Base-by-base conservation (phyloP, 1,140 invertebrate species). In the Drosophila miranda region DNA sequence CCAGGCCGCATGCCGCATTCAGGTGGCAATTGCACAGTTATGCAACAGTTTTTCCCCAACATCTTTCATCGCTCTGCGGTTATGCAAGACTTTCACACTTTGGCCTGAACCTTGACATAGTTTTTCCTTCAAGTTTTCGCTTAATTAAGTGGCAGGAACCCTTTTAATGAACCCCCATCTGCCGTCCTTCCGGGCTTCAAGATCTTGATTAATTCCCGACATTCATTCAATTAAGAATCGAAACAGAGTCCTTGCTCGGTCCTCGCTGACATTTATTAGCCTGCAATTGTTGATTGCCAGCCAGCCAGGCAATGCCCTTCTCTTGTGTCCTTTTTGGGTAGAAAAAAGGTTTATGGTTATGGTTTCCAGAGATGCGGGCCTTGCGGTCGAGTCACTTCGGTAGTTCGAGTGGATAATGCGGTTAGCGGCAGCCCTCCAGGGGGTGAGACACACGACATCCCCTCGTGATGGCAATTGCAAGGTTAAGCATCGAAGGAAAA, bases 201-300 rank as follows among this genome's bases (percentile, higher is more conserved):
- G 49, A 79, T 80, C 72, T 45, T 59, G 81, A 83, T 84, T 79
- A 63, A 42, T 56, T 42, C 45, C 28, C 16, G 72, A 77, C 34
- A 38, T 67, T 59, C 63, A 69, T 79, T 86, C 54, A 87, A 84
- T 84, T 87, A 84, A 84, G 79, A 46, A 49, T 41, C 56, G 23
- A 73, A 52, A 50, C 21, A 66, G 68, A 81, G 78, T 72, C 82
- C 34, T 38, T 38, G 34, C 3, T 11, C 11, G 1, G 11, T 38
- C 75, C 83, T 53, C 71, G 42, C 60, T 75, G 82, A 78, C 82
- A 75, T 87, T 86, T 86, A 86, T 86, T 86, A 78, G 81, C 69
- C 78, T 68, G 62, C 74, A 81, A 75, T 87, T 86, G 78, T 71
- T 77, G 72, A 49, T 46, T 72, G 53, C 66, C 48, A 50, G 44